Conservation (phyloP, 2,888 invertebrate genomes). For the Meteorus colon region DNA sequence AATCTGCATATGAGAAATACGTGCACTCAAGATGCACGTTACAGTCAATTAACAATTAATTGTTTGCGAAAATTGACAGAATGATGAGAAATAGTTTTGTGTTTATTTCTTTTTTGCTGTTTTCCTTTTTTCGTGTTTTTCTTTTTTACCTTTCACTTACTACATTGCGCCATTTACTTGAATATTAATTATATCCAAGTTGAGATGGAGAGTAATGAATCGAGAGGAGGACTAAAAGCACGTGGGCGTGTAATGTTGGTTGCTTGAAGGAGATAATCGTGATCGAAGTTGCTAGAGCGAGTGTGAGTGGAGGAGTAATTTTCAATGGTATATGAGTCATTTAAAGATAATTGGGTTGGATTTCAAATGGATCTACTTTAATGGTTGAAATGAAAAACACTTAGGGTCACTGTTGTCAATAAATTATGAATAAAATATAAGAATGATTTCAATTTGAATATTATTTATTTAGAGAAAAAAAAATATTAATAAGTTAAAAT, state of each 20-base stretch:
- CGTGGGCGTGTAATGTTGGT: slow-evolving; percentile 14
- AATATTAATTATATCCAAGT: slow-evolving; percentile 21
- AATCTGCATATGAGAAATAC: not conserved
- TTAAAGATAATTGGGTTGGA: slow-evolving; percentile 18
- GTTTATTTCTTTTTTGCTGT: too few relatives aligned
- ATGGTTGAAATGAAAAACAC: slow-evolving; percentile 5
- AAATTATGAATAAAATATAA: not conserved
- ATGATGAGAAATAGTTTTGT: not conserved
- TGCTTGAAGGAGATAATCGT: slow-evolving; percentile 14
- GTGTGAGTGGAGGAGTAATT: not conserved
- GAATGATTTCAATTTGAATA: not conserved
- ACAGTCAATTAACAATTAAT: slow-evolving; percentile 5
- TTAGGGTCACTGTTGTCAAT: not conserved
- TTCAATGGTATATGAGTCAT: slow-evolving; percentile 16
- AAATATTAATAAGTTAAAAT: too few relatives aligned
- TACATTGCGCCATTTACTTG: not conserved
- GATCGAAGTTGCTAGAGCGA: slow-evolving; percentile 17
- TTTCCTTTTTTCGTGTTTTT: not conserved
- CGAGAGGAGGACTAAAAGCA: not conserved
- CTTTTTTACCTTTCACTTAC: slow-evolving; percentile 4
- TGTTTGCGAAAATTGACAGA: not conserved
- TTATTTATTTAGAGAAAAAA: too few relatives aligned
- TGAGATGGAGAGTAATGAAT: not conserved
- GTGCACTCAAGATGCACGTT: not conserved
- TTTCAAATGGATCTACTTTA: slow-evolving; percentile 20